phyloP scores from a whole-genome alignment of 2,888 invertebrate genomes.

The Drosophila multiciliata region DNA sequence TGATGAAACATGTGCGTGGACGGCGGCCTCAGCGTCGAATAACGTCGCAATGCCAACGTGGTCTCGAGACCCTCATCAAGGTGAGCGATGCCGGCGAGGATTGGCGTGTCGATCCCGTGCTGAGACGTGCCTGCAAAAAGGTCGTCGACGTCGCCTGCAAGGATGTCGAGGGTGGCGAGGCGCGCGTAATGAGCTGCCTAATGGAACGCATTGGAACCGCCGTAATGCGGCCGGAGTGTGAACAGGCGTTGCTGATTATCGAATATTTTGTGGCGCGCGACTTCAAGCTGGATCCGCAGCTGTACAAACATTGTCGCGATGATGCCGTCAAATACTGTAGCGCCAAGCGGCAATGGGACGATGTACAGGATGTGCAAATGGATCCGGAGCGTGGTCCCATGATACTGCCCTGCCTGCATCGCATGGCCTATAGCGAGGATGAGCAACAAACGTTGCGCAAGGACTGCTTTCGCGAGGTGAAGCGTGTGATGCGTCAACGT shows the following conservation, averaged over 20 bases:
- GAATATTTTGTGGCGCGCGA: slow-evolving; percentile 98
- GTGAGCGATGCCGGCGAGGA: slow-evolving; percentile 97
- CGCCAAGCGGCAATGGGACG: slow-evolving; percentile 91
- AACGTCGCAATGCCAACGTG: slow-evolving; percentile 90
- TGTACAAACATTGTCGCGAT: slow-evolving; percentile 94
- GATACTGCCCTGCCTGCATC: slow-evolving; percentile 96
- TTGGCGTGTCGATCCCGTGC: slow-evolving; percentile 96
- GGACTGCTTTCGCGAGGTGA: slow-evolving; percentile 89
- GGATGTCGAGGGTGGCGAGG: slow-evolving; percentile 90
- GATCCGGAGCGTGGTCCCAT: slow-evolving; percentile 93
- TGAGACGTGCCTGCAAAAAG: slow-evolving; percentile 93
- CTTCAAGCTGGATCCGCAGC: slow-evolving; percentile 95
- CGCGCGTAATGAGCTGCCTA: slow-evolving; percentile 95
- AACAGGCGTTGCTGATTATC: slow-evolving; percentile 95
- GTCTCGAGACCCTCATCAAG: slow-evolving; percentile 92
- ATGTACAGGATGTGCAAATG: slow-evolving; percentile 87
- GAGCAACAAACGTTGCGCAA: slow-evolving; percentile 86
- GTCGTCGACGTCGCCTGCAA: slow-evolving; percentile 92
- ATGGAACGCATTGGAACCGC: slow-evolving; percentile 95
- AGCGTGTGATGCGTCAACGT: slow-evolving; percentile 96
- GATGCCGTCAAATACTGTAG: slow-evolving; percentile 94
- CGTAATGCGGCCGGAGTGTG: slow-evolving; percentile 94
- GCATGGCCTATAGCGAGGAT: slow-evolving; percentile 87
- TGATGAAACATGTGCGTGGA: slow-evolving; percentile 94
- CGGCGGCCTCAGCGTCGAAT: slow-evolving; percentile 88